These are phyloP conservation scores for Laothoe populi DNA, from an alignment of 2,888 invertebrate genomes.

Conservation along the genomic window DNA sequence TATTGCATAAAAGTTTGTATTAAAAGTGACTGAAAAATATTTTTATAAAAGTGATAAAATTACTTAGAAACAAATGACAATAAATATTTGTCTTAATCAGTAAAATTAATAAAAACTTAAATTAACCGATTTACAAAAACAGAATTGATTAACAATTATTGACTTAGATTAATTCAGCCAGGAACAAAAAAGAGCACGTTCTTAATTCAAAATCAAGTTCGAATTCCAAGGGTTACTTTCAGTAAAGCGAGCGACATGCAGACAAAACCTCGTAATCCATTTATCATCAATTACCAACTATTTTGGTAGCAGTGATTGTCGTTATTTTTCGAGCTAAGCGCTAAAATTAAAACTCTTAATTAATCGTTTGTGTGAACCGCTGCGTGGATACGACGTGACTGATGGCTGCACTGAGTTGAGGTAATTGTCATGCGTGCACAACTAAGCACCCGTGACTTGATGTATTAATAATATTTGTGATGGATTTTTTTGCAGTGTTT, in stretches of 20 bases:
- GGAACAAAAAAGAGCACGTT: neutral
- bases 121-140: neutral
- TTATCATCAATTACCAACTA: constrained; percentile 43
- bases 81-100: neutral
- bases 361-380: constrained; percentile 66
- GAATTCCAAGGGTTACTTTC: constrained; percentile 1
- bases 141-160: neutral
- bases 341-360: constrained; percentile 70
- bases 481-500: neutral
- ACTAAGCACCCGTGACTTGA: constrained; percentile 23
- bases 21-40: too few species aligned
- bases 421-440: constrained; percentile 73
- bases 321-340: constrained; percentile 50
- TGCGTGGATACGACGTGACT: constrained; percentile 71
- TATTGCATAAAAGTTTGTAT: too few species aligned
- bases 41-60: too few species aligned
- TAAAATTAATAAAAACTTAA: neutral
- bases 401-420: constrained; percentile 70
- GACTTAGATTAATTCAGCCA: neutral
- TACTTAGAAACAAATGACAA: too few species aligned
- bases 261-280: constrained; percentile 37
- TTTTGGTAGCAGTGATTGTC: constrained; percentile 34
- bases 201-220: neutral
- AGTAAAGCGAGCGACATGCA: neutral
- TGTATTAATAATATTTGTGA: constrained; percentile 25